A percentile compares a stretch with the other conserved stretches of the same genome.
These are phyloP conservation scores for Drosophila fuyamai DNA, from an alignment of 1,140 invertebrate genomes.

Conservation along the genomic window DNA sequence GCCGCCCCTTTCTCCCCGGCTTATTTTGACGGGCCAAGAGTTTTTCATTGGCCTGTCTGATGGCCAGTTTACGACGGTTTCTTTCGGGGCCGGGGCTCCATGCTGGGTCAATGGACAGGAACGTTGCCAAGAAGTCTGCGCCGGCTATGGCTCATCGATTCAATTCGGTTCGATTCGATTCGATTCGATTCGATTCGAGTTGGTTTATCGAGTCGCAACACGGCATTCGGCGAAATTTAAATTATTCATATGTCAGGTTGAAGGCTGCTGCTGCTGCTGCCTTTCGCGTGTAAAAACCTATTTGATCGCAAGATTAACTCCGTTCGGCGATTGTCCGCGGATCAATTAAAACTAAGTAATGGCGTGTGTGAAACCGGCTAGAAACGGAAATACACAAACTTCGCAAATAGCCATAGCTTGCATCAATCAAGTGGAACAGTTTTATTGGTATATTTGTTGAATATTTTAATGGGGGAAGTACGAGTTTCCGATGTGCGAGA, in stretches of 20 bases:
- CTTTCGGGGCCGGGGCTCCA: constrained; percentile 52
- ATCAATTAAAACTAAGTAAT: constrained; percentile 65
- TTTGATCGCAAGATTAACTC: constrained; percentile 68
- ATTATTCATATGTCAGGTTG: constrained; percentile 80
- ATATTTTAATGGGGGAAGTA: constrained; percentile 24
- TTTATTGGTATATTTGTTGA: constrained; percentile 43
- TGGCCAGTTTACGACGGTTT: constrained; percentile 47
- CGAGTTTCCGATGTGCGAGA: constrained; percentile 31
- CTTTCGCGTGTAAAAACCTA: constrained; percentile 64
- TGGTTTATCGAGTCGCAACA: constrained; percentile 54
- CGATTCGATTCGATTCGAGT: constrained; percentile 28
- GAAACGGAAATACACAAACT: constrained; percentile 62
- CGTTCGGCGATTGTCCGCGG: constrained; percentile 35
- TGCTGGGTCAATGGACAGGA: constrained; percentile 76
- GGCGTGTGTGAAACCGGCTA: constrained; percentile 48
- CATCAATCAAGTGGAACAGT: constrained; percentile 44
- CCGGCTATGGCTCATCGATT: constrained; percentile 58
- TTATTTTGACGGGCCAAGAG: constrained; percentile 6
- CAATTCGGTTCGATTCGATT: constrained; percentile 43
- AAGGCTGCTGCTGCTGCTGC: constrained; percentile 67
- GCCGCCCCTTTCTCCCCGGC: constrained; percentile 22
- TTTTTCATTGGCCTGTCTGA: constrained; percentile 28
- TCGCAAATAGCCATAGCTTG: constrained; percentile 16
- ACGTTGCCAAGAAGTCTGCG: constrained; percentile 61
- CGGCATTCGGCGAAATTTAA: constrained; percentile 57